These are phyloP conservation scores for Camponotus fellah DNA, from an alignment of 2,888 invertebrate species.

Conservation along the genomic window DNA sequence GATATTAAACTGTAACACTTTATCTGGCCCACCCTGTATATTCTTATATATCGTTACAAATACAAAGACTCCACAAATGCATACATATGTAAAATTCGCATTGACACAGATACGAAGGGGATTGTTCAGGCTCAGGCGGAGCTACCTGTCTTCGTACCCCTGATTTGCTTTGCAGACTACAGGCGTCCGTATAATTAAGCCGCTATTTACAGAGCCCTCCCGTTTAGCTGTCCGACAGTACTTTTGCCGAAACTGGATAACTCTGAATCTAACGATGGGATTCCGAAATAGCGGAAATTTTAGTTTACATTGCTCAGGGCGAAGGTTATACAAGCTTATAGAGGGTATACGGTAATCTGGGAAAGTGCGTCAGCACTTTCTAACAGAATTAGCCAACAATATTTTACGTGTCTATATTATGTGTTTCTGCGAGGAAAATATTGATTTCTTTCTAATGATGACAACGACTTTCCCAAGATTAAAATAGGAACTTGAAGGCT, in stretches of 20 bases:
- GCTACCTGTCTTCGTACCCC: conserved; percentile 75
- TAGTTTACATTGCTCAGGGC: conserved; percentile 20
- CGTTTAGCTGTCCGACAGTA: conserved; percentile 61
- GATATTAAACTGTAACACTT: too few relatives aligned
- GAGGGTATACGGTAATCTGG: neutral
- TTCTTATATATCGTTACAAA: neutral
- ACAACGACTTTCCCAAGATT: neutral
- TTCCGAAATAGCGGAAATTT: conserved; percentile 58
- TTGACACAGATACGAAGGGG: conserved; percentile 20
- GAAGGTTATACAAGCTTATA: conserved; percentile 7
- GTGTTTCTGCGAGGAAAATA: neutral
- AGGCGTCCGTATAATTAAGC: conserved; percentile 78
- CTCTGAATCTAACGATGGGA: conserved; percentile 43
- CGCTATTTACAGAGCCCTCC: conserved; percentile 76
- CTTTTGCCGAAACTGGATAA: conserved; percentile 55
- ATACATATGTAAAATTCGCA: conserved; percentile 18
- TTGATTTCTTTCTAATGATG: neutral
- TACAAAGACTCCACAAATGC: conserved; percentile 26
- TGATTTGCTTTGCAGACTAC: conserved; percentile 81
- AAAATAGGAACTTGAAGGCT: neutral
- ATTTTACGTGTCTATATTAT: conserved; percentile 9
- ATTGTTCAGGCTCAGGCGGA: conserved; percentile 70
- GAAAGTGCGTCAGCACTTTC: neutral
- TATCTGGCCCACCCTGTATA: too few relatives aligned
- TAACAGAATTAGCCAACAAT: neutral